These are phyloP conservation scores for Engystomops pustulosus DNA, from an alignment of 2,113 vertebrate species.

Conservation along the genomic window DNA sequence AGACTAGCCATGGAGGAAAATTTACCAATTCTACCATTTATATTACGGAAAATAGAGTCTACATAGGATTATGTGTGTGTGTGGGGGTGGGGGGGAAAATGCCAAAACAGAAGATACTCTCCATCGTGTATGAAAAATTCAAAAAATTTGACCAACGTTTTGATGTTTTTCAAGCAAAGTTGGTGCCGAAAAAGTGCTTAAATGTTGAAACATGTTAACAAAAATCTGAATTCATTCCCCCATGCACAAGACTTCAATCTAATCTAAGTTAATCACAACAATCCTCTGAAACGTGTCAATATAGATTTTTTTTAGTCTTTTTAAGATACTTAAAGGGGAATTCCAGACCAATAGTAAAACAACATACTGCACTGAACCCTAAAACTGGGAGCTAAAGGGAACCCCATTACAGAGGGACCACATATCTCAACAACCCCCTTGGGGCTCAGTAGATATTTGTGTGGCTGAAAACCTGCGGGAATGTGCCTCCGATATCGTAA, in stretches of 20 bases:
- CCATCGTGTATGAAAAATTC: background rate
- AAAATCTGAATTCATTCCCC: background rate
- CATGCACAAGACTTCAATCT: background rate
- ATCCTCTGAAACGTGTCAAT: background rate
- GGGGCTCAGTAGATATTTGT: background rate
- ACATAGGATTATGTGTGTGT: background rate
- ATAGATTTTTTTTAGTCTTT: background rate
- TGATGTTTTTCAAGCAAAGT: background rate
- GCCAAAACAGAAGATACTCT: background rate
- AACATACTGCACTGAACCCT: background rate
- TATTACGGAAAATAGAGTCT: background rate
- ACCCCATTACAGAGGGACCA: background rate
- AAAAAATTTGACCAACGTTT: background rate
- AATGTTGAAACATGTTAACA: background rate
- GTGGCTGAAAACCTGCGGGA: background rate
- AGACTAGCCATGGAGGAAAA: too few relatives aligned
- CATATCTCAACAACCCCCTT: background rate
- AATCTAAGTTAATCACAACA: background rate
- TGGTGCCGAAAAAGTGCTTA: background rate
- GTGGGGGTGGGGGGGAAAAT: background rate
- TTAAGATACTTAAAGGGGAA: background rate
- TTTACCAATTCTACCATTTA: too few relatives aligned
- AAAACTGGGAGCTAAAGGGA: background rate
- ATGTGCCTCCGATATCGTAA: background rate
- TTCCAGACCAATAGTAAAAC: too few relatives aligned